Base-by-base conservation (phyloP, 2,797 vertebrate genomes). In the Lophius americanus region DNA sequence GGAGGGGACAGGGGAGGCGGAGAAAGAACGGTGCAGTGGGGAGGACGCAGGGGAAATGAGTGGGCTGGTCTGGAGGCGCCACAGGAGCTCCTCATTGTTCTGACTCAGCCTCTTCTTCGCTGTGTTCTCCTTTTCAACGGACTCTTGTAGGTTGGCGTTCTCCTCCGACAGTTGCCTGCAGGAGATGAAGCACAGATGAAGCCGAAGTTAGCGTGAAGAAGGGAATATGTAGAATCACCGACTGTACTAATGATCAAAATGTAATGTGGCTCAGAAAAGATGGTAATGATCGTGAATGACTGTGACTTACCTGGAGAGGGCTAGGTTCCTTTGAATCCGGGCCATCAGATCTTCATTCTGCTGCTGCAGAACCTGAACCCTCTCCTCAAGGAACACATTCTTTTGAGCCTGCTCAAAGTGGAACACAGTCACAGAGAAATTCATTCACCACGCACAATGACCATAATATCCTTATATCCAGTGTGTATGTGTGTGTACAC, bases 31-130 rank as follows among this genome's bases (percentile, higher is more conserved):
- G 79, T 97, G 96, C 54, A 95, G 91, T 0, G 96, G 95, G 0
- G 96, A 96, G 0, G 95, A 88, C 0, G 94, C 80, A 0, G 96
- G 94, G 0, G 96, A 96, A 64, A 95, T 88, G 67, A 96, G 96
- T 41, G 97, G 97, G 85, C 96, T 98, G 2, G 95, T 96, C 88
- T 99, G 96, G 37, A 99, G 95, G 59, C 96, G 98, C 98, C 97
- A 99, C 58, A 99, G 93, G 48, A 99, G 93, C 90, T 99, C 97
- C 66, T 99, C 97, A 0, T 99, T 99, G 82, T 97, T 98, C 11
- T 94, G 93, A 71, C 97, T 98, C 73, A 99, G 81, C 13, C 96
- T 93, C 87, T 98, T 99, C 91, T 99, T 99, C 85, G 98, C 97
- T 0, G 94, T 95, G 81, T 89, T 95, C 91, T 99, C 97, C 78